These are phyloP conservation scores for Apistogramma diplotaenia DNA, from an alignment of 2,113 vertebrate species.

Conservation along the genomic window DNA sequence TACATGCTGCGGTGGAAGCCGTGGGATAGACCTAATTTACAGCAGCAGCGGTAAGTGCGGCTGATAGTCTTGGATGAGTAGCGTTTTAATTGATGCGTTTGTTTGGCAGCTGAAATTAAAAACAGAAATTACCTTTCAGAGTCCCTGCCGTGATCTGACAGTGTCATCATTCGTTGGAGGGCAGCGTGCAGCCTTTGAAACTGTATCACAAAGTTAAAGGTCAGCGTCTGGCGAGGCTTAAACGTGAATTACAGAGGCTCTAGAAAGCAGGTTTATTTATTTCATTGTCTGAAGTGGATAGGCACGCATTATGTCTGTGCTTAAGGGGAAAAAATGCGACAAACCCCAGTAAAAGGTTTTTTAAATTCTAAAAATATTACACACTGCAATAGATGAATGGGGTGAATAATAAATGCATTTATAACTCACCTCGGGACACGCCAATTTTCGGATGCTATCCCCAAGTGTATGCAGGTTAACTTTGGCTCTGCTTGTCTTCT, in stretches of 20 bases:
- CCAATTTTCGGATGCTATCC: slow-evolving; percentile 92
- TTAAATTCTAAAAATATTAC: not conserved
- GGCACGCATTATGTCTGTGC: not conserved
- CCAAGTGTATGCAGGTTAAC: slow-evolving; percentile 94
- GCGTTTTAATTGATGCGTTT: slow-evolving; percentile 2
- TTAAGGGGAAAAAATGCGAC: not conserved
- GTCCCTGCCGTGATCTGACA: slow-evolving; percentile 74
- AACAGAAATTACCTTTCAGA: slow-evolving; percentile 78
- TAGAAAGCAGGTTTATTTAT: not conserved
- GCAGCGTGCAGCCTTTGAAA: slow-evolving; percentile 88
- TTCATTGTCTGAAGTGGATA: not conserved
- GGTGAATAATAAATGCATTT: not conserved
- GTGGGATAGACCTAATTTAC: not conserved
- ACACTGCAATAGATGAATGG: not conserved
- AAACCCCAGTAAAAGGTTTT: not conserved
- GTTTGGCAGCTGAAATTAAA: not conserved
- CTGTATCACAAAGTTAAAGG: slow-evolving; percentile 76
- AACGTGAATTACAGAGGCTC: not conserved
- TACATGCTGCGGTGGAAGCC: not conserved
- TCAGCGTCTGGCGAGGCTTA: slow-evolving; percentile 22
- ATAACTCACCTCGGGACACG: slow-evolving; percentile 90
- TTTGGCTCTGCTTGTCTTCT: slow-evolving; percentile 85
- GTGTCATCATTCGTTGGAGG: slow-evolving; percentile 84
- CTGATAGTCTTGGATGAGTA: not conserved
- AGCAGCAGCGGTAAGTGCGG: not conserved